A percentile compares a stretch with the other conserved stretches of the same genome.
These are phyloP conservation scores for Eulemur rubriventer DNA, from an alignment of 2,797 vertebrate genomes.

Conservation along the genomic window DNA sequence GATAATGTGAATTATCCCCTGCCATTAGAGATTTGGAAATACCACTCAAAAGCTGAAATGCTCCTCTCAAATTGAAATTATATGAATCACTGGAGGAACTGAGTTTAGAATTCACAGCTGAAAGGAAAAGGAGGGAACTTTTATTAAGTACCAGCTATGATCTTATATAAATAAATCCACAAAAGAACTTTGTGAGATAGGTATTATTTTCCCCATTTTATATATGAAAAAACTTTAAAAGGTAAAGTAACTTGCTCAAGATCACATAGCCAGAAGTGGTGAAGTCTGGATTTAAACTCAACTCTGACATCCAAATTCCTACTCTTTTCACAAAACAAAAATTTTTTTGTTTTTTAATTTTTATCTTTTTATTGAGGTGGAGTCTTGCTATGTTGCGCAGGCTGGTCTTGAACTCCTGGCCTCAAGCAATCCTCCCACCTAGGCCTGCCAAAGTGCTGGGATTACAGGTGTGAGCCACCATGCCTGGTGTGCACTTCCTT, in stretches of 20 bases:
- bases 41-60: not conserved
- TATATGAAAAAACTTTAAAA: not conserved
- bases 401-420: too few relatives aligned
- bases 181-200: not conserved
- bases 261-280: not conserved
- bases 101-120: not conserved
- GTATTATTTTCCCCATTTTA: not conserved
- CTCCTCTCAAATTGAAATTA: not conserved
- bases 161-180: not conserved
- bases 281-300: not conserved
- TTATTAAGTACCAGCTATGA: not conserved
- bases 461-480: too few relatives aligned
- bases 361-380: too few relatives aligned
- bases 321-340: not conserved
- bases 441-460: too few relatives aligned
- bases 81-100: not conserved
- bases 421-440: too few relatives aligned
- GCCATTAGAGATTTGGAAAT: not conserved
- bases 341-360: not conserved
- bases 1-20: not conserved
- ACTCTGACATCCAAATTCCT: not conserved
- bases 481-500: not conserved
- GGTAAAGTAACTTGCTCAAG: not conserved
- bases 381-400: too few relatives aligned
- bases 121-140: not conserved